Conservation (phyloP, 1,140 invertebrate species). For the Plodia interpunctella region DNA sequence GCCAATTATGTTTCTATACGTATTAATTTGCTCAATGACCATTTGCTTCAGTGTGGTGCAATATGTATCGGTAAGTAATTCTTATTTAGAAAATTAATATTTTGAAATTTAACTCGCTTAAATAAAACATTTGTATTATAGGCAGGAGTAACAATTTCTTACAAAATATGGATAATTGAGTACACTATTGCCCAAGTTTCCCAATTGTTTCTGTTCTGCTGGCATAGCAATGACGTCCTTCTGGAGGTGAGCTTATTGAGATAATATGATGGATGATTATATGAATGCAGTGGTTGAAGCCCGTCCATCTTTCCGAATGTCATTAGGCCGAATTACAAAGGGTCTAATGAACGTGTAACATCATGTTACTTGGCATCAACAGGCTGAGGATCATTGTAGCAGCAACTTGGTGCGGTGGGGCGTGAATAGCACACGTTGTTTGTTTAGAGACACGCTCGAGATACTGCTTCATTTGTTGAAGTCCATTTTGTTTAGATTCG, state of each 20-base stretch:
- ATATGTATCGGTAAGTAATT: conserved; percentile 32
- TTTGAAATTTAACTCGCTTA: neutral
- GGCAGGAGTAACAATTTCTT: conserved; percentile 26
- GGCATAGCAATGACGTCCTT: conserved; percentile 44
- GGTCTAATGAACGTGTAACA: too few relatives aligned
- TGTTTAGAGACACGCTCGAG: too few relatives aligned
- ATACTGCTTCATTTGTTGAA: too few relatives aligned
- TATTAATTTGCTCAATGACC: conserved; percentile 43
- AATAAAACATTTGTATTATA: conserved; percentile 19
- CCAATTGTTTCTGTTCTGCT: conserved; percentile 45
- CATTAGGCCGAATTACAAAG: too few relatives aligned
- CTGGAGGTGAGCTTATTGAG: conserved; percentile 28
- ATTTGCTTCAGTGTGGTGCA: conserved; percentile 44
- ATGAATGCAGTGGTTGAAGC: too few relatives aligned
- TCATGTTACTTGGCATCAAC: too few relatives aligned
- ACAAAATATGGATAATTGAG: conserved; percentile 38
- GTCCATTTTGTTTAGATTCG: too few relatives aligned
- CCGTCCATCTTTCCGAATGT: too few relatives aligned
- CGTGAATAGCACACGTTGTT: too few relatives aligned
- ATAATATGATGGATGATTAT: neutral
- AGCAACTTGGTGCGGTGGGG: too few relatives aligned
- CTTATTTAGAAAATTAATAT: neutral
- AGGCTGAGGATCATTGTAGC: too few relatives aligned
- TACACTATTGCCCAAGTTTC: conserved; percentile 29
- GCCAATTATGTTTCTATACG: conserved; percentile 39